Base-by-base conservation (phyloP, 2,113 vertebrate species). In the Poeciliopsis prolifica region DNA sequence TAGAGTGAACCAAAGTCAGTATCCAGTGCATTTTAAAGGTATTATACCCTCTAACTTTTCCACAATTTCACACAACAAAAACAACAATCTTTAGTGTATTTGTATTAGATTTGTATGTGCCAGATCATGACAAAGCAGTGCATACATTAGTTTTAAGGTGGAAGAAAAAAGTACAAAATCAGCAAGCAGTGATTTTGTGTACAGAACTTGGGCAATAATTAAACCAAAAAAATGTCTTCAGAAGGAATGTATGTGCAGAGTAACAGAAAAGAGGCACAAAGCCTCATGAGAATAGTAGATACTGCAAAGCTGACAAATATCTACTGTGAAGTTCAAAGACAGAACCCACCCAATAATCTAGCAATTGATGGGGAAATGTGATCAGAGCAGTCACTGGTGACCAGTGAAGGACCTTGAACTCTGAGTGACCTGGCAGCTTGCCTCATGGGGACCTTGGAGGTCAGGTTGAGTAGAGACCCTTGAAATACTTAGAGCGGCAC, bases 381-480 rank as follows among this genome's bases (percentile, higher is more conserved):
- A 81, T 68, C 77, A 69, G 44, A 77, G 76, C n/a, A 5, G 61
- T 29, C 17, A 68, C 51, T 58, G 9, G 22, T 58, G 17, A 48
- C 44, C 44, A 48, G 44, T 48, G 61, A 14, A 31, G 29, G 29
- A 67, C 37, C 6, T 8, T 91, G 91, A 92, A 92, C 91, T 90
- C 68, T 91, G 80, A 68, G 78, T 90, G 87, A 90, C 87, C 88
- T 72, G 73, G 44, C 11, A 51, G 66, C 65, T 84, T 86, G 81
- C 87, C 80, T 80, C 81, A 58, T 58, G 51, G 51, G 51, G 6
- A 54, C 48, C 22, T 22, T 37, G 28, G 5, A 28, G 83, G 67
- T 83, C 82, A 65, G 73, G 71, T 68, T 64, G 78, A 66, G 71
- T 61, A 70, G 29, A 22, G 68, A 65, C 65, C 67, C 60, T 73